Percentiles rank a stretch among this genome's conserved stretches.
These are phyloP conservation scores for Pocillopora verrucosa DNA, from an alignment of 64 coral and sea anemone species.

Conservation along the genomic window DNA sequence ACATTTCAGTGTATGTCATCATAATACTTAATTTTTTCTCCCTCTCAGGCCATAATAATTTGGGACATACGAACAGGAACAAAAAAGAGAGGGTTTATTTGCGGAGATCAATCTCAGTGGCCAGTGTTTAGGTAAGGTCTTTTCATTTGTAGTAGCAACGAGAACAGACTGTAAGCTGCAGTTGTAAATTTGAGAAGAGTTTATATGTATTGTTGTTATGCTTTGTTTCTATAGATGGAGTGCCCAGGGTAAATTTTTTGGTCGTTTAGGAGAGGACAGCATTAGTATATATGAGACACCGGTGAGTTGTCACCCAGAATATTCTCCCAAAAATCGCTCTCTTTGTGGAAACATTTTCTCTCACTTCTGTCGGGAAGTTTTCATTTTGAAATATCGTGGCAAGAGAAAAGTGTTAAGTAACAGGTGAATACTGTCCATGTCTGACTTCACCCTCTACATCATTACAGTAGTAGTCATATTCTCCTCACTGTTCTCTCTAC, in stretches of 20 bases:
- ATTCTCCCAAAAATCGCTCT: not conserved
- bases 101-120: slow-evolving; percentile 94
- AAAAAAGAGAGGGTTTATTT: slow-evolving; percentile 85
- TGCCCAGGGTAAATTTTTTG: slow-evolving; percentile 89
- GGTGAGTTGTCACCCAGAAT: slow-evolving; percentile 39
- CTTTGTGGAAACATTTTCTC: not conserved
- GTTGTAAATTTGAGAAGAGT: too few relatives aligned
- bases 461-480: too few relatives aligned
- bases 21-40: not conserved
- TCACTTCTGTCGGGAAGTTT: not conserved
- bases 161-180: not conserved
- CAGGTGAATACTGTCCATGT: too few relatives aligned
- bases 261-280: slow-evolving; percentile 79
- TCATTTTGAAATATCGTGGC: too few relatives aligned
- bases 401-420: too few relatives aligned
- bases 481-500: too few relatives aligned
- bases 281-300: slow-evolving; percentile 98
- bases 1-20: too few relatives aligned
- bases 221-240: slow-evolving; percentile 65
- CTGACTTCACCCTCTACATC: too few relatives aligned
- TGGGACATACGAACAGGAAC: slow-evolving; percentile 95
- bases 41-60: slow-evolving; percentile 84
- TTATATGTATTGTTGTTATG: not conserved
- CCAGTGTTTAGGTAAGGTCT: slow-evolving; percentile 93
- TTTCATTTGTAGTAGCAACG: not conserved